Percentiles rank a stretch among this genome's conserved stretches.
phyloP scores from a whole-genome alignment of 1,140 invertebrate genomes.

The Charaxes varanes region DNA sequence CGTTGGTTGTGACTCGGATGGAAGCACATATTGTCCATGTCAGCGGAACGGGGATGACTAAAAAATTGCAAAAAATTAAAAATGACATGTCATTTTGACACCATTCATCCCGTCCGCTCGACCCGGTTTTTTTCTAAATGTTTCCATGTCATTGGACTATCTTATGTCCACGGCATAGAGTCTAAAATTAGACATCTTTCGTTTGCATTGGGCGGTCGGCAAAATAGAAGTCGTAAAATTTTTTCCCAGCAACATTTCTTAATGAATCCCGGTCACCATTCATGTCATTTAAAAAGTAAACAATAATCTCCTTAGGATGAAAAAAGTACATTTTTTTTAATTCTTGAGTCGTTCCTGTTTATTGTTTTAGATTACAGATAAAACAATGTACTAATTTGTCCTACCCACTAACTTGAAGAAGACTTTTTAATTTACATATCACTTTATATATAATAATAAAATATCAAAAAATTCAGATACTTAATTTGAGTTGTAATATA shows the following conservation, averaged over 20 bases:
- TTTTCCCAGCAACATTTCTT: conserved; percentile 56
- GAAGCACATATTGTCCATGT: conserved; percentile 10
- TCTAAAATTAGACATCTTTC: conserved; percentile 4
- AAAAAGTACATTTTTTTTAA: conserved; percentile 16
- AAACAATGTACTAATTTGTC: background rate
- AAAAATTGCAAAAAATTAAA: conserved; percentile 57
- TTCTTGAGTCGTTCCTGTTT: conserved; percentile 2
- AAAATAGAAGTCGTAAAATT: conserved; percentile 22
- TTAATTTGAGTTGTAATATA: too few relatives aligned
- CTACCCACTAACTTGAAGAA: too few relatives aligned
- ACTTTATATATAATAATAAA: too few relatives aligned
- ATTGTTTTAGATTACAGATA: conserved; percentile 1
- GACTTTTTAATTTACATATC: too few relatives aligned
- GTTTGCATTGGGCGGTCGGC: conserved; percentile 2
- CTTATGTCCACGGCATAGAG: conserved; percentile 6
- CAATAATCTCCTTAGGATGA: conserved; percentile 56
- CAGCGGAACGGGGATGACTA: conserved; percentile 18
- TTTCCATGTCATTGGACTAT: background rate
- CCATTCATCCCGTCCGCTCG: conserved; percentile 61
- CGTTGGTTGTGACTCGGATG: conserved; percentile 3
- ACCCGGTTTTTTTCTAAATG: conserved; percentile 38
- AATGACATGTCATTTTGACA: conserved; percentile 69
- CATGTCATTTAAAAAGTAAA: conserved; percentile 66
- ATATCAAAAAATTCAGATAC: too few relatives aligned
- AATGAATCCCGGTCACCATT: conserved; percentile 65